Base-by-base conservation (phyloP, 2,113 vertebrate genomes). In the Pandion haliaetus region DNA sequence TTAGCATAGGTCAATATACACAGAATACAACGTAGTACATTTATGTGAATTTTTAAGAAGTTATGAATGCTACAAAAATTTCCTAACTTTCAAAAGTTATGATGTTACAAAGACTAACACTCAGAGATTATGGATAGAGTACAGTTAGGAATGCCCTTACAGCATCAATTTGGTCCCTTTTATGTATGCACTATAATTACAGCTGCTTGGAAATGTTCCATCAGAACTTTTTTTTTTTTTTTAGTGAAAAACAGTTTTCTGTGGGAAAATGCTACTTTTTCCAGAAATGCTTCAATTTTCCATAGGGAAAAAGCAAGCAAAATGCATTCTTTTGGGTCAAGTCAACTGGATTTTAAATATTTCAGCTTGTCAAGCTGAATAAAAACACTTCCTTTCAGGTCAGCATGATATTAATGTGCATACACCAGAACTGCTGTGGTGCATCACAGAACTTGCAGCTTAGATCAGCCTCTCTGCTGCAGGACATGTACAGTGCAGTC, bases 261-360 rank as follows among this genome's bases (percentile, higher is more conserved):
- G 95, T 95, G 89, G 94, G 96, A 96, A 96, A 97, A 95, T 84
- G 58, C 45, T 86, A 59, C 14, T 88, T 95, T 91, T 94, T 95
- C 87, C 65, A 95, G 72, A 95, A 92, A 86, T 79, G 73, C 12
- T 91, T 92, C 52, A 4, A 72, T 82, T 94, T 95, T 96, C 95
- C 91, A 91, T 88, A 82, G 93, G 95, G 93, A 96, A 96, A 96
- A 96, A 67, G 38, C 88, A 96, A 97, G 47, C 71, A 93, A 95
- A 95, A 90, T 86, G 52, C 84, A 94, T 90, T 91, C 73, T 70
- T 95, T 81, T 47, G 67, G 47, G 74, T 95, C 87, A 87, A 91
- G 74, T 83, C 89, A 91, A 90, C 38, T 59, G 45, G 21, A 91
- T 89, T 91, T 83, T 89, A 95, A 82, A 85, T 88, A 95, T 80